These are phyloP conservation scores for Carettochelys insculpta DNA, from an alignment of 2,113 vertebrate genomes.

Conservation along the genomic window DNA sequence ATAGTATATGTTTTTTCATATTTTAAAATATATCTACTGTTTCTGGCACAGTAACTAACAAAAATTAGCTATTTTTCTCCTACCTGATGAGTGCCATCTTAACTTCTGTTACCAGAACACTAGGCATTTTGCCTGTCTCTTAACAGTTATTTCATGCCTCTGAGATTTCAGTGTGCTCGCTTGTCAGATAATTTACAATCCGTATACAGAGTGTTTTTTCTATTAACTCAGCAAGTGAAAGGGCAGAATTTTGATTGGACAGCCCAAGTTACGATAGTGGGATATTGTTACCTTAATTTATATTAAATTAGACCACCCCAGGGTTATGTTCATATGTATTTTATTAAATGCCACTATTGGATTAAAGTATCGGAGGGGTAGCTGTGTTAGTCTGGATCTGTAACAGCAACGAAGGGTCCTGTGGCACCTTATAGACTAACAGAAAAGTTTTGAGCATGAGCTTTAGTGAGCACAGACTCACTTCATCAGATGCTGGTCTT, in stretches of 20 bases:
- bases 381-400: no score
- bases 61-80: constrained; percentile 46
- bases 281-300: no score
- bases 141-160: constrained; percentile 60
- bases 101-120: constrained; percentile 57
- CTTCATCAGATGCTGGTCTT: no score
- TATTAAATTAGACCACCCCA: no score
- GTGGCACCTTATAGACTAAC: no score
- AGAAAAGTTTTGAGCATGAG: no score
- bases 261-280: neutral
- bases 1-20: constrained; percentile 35
- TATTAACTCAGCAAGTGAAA: neutral
- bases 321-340: no score
- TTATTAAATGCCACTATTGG: no score
- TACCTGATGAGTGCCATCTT: constrained; percentile 47
- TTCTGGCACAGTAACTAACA: constrained; percentile 43
- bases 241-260: neutral
- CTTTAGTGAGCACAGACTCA: no score
- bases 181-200: constrained; percentile 43
- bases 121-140: constrained; percentile 51
- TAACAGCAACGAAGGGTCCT: no score
- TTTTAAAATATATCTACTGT: constrained; percentile 47
- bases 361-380: no score
- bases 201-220: constrained; percentile 23
- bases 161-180: constrained; percentile 12